Conservation (phyloP, 2,113 vertebrate species). For the Cochlearius cochlearius region DNA sequence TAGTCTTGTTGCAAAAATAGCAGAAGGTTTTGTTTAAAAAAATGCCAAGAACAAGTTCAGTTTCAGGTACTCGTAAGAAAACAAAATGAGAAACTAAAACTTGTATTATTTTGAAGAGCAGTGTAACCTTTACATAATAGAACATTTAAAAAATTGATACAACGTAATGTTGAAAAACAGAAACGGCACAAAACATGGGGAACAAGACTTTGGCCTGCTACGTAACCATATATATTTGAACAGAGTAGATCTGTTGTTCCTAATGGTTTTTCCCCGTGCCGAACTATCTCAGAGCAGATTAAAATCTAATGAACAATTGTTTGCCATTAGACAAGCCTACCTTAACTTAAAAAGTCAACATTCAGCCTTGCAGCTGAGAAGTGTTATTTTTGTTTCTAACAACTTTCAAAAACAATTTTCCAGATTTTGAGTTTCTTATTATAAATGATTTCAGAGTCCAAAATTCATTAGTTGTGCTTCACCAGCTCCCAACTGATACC, state of each 20-base stretch:
- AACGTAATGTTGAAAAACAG: not conserved
- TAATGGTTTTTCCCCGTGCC: not conserved
- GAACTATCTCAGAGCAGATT: not conserved
- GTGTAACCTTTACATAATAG: not conserved
- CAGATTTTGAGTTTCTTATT: not conserved
- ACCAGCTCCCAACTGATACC: not conserved
- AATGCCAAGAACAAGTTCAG: not conserved
- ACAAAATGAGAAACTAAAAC: not conserved
- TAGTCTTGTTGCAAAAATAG: not conserved
- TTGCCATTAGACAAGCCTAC: not conserved
- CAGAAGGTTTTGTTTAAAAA: not conserved
- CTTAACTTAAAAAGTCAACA: not conserved
- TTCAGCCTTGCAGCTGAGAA: not conserved
- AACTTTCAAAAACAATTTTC: not conserved
- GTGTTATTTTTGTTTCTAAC: not conserved
- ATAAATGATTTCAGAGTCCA: not conserved
- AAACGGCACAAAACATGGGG: not conserved
- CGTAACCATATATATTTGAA: rapidly evolving
- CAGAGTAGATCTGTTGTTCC: not conserved
- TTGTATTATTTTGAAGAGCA: not conserved
- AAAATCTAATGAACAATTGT: not conserved
- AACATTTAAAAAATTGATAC: not conserved
- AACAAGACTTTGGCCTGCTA: not conserved
- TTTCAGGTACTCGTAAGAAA: rapidly evolving
- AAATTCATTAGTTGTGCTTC: not conserved